A percentile compares a stretch with the other conserved stretches of the same genome.
Evolutionary conservation across 1,140 invertebrate genomes (phyloP).

Genomic region (Drosophila elegans): DNA sequence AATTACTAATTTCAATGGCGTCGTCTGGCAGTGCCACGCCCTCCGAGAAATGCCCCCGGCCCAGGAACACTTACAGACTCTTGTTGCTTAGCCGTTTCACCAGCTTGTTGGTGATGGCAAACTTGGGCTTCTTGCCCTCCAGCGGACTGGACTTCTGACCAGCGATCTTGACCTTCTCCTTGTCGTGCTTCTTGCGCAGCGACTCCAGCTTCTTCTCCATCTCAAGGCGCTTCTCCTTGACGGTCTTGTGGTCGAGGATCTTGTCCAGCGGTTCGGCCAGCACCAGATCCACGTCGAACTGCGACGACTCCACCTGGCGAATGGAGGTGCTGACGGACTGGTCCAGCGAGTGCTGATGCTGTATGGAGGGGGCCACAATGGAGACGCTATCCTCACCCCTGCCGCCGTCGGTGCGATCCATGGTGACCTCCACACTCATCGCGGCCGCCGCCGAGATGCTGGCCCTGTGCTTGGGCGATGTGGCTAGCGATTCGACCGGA

Average conservation of each 20-base stretch:
- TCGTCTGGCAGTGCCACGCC: slow-evolving; percentile 60
- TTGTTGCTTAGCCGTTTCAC: slow-evolving; percentile 92
- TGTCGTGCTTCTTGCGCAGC: slow-evolving; percentile 94
- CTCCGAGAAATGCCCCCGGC: slow-evolving; percentile 19
- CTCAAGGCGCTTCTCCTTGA: slow-evolving; percentile 92
- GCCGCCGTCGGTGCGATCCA: slow-evolving; percentile 60
- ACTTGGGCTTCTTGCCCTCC: slow-evolving; percentile 89
- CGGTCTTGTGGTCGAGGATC: slow-evolving; percentile 92
- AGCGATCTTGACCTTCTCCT: slow-evolving; percentile 89
- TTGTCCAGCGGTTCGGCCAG: slow-evolving; percentile 92
- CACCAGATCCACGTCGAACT: slow-evolving; percentile 87
- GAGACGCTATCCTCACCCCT: slow-evolving; percentile 45
- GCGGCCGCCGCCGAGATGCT: slow-evolving; percentile 81
- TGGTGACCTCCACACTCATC: slow-evolving; percentile 66
- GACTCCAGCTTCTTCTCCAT: slow-evolving; percentile 94
- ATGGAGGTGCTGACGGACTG: slow-evolving; percentile 72
- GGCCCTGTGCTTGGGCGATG: slow-evolving; percentile 84
- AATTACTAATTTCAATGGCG: slow-evolving; percentile 81
- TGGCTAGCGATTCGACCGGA: slow-evolving; percentile 76
- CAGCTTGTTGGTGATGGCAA: slow-evolving; percentile 90
- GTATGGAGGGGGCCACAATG: slow-evolving; percentile 56
- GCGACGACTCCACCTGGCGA: slow-evolving; percentile 77
- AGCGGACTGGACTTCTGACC: slow-evolving; percentile 86
- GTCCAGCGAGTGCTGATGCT: slow-evolving; percentile 81
- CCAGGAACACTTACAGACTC: slow-evolving; percentile 89